These are phyloP conservation scores for Struthidea cinerea DNA, from an alignment of 2,113 vertebrate species.

Conservation along the genomic window DNA sequence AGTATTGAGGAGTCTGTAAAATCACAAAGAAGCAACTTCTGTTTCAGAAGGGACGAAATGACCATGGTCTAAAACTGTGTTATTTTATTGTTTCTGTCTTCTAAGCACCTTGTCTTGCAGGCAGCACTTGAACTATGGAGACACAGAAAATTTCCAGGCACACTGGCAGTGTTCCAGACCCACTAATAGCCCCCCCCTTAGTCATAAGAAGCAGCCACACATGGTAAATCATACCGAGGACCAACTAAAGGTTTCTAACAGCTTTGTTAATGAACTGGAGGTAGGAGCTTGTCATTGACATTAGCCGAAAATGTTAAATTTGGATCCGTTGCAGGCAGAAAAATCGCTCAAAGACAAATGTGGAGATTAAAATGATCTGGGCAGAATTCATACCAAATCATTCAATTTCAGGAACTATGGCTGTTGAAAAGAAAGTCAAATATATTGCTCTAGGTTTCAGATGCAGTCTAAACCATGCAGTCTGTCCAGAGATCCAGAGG, in stretches of 20 bases:
- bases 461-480: neutral
- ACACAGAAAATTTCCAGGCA: neutral
- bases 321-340: neutral
- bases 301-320: neutral
- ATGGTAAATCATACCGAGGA: neutral
- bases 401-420: neutral
- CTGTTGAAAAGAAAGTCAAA: neutral
- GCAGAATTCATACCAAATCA: neutral
- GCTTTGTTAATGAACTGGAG: slow-evolving; percentile 13
- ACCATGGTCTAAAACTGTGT: neutral
- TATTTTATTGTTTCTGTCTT: neutral
- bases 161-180: neutral
- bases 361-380: neutral
- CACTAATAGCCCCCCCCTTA: neutral
- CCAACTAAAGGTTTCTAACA: neutral
- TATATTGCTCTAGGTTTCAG: neutral
- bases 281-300: neutral
- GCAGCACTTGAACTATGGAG: neutral
- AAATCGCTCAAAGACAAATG: neutral
- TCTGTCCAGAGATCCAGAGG: neutral
- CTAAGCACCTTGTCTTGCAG: neutral
- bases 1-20: neutral
- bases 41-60: neutral
- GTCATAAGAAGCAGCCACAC: neutral
- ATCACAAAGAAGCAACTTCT: neutral